Evolutionary conservation across 2,888 invertebrate species (phyloP).

Genomic region (Copidosoma aretas): DNA sequence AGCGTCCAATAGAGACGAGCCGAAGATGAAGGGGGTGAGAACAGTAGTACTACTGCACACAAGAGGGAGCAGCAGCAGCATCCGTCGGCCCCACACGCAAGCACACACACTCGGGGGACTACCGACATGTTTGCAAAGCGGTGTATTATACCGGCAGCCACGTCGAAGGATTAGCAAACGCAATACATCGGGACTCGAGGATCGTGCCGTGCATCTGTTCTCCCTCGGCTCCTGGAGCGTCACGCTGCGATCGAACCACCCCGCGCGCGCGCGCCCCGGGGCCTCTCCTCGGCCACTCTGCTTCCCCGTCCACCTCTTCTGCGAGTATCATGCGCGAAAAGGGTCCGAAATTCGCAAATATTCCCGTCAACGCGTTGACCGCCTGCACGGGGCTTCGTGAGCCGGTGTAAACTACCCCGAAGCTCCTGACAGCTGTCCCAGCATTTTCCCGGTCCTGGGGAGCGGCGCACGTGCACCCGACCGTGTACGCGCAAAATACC

Average conservation of each 20-base stretch:
- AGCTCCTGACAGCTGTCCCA: too few species aligned
- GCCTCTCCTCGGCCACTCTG: slow-evolving; percentile 37
- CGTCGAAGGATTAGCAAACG: slow-evolving; percentile 61
- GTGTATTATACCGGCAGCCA: slow-evolving; percentile 61
- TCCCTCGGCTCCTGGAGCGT: too few species aligned
- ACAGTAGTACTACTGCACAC: background rate
- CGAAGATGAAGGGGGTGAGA: background rate
- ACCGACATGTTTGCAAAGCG: slow-evolving; percentile 56
- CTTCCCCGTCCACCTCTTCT: slow-evolving; percentile 28
- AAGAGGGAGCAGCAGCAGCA: slow-evolving; percentile 2
- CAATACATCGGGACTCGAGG: slow-evolving; percentile 58
- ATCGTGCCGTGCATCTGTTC: slow-evolving; percentile 61
- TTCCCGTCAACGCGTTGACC: slow-evolving; percentile 48
- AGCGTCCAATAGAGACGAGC: background rate
- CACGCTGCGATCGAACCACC: slow-evolving; percentile 19
- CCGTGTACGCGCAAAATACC: too few species aligned
- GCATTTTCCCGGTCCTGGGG: too few species aligned
- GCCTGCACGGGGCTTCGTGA: too few species aligned
- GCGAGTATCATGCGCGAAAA: background rate
- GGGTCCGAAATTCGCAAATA: slow-evolving; percentile 55
- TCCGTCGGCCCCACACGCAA: slow-evolving; percentile 1
- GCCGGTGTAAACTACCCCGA: too few species aligned
- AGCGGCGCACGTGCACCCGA: too few species aligned
- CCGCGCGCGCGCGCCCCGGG: slow-evolving; percentile 45
- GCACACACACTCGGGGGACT: slow-evolving; percentile 43